Evolutionary conservation across 2,888 invertebrate species (phyloP).

Genomic region (Coelopa pilipes): DNA sequence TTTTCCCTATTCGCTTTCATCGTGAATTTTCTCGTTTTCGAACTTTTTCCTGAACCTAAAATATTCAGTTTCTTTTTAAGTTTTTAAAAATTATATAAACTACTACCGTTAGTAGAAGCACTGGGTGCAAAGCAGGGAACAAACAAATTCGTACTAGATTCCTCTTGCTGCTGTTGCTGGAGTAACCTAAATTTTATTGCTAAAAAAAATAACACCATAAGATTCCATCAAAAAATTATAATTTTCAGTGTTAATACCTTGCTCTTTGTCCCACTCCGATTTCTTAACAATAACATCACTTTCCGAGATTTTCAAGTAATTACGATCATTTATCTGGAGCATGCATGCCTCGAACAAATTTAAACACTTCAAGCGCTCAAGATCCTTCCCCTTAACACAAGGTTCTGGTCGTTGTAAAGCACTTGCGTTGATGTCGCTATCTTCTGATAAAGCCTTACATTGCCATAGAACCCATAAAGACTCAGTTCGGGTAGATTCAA

Average conservation of each 20-base stretch:
- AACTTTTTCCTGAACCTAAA: conserved; percentile 41
- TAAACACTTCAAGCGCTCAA: conserved; percentile 83
- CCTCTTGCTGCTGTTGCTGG: conserved; percentile 52
- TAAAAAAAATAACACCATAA: conserved; percentile 32
- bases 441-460: conserved; percentile 76
- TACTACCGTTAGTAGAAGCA: conserved; percentile 18
- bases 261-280: conserved; percentile 80
- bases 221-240: too few species aligned
- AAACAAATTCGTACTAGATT: conserved; percentile 42
- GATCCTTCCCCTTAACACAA: conserved; percentile 78
- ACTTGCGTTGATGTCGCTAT: conserved; percentile 66
- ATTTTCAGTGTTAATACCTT: conserved; percentile 64
- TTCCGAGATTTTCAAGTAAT: conserved; percentile 81
- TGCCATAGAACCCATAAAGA: conserved; percentile 90
- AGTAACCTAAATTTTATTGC: conserved; percentile 53
- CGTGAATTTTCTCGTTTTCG: conserved; percentile 43
- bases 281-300: conserved; percentile 81
- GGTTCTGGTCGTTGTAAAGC: conserved; percentile 75
- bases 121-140: conserved; percentile 23
- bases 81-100: conserved; percentile 44
- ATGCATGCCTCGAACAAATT: conserved; percentile 90
- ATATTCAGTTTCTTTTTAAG: conserved; percentile 45
- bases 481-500: conserved; percentile 84
- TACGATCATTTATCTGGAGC: conserved; percentile 89
- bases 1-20: conserved; percentile 44